phyloP scores from a whole-genome alignment of 2,888 invertebrate species.

The Athrips mouffetella region DNA sequence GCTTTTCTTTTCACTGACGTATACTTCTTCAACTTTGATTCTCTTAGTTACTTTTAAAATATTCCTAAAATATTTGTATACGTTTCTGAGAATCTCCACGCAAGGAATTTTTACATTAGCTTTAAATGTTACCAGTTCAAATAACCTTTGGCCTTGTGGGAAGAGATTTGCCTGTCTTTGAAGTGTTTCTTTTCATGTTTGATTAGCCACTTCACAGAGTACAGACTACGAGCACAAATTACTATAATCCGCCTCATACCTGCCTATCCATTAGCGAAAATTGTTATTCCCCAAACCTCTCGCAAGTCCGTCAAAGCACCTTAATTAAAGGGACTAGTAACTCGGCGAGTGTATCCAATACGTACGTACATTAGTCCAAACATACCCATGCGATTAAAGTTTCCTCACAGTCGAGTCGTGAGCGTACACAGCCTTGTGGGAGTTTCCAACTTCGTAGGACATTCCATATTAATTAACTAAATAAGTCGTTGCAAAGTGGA shows the following conservation, averaged over 20 bases:
- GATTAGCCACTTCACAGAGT: conserved; percentile 4
- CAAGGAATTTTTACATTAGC: too few species aligned
- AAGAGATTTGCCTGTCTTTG: neutral
- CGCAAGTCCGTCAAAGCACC: conserved; percentile 43
- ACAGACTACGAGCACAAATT: neutral
- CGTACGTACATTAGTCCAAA: conserved; percentile 38
- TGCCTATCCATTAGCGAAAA: conserved; percentile 12
- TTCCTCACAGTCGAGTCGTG: conserved; percentile 55
- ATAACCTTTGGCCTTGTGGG: too few species aligned
- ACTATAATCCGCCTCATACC: conserved; percentile 8
- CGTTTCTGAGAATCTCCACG: too few species aligned
- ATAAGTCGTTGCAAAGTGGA: conserved; percentile 69
- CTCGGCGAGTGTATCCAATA: conserved; percentile 35
- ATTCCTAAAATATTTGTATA: too few species aligned
- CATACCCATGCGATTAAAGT: conserved; percentile 64
- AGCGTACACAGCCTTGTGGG: conserved; percentile 61
- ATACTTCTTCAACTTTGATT: too few species aligned
- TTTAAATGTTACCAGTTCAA: too few species aligned
- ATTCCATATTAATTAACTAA: conserved; percentile 78
- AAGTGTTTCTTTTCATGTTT: neutral
- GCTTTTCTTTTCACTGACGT: too few species aligned
- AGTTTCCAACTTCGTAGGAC: conserved; percentile 70
- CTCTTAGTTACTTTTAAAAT: too few species aligned
- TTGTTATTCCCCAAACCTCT: conserved; percentile 17
- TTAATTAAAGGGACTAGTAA: conserved; percentile 56